Conservation (phyloP, 2,888 invertebrate species). For the Hybos culiciformis region DNA sequence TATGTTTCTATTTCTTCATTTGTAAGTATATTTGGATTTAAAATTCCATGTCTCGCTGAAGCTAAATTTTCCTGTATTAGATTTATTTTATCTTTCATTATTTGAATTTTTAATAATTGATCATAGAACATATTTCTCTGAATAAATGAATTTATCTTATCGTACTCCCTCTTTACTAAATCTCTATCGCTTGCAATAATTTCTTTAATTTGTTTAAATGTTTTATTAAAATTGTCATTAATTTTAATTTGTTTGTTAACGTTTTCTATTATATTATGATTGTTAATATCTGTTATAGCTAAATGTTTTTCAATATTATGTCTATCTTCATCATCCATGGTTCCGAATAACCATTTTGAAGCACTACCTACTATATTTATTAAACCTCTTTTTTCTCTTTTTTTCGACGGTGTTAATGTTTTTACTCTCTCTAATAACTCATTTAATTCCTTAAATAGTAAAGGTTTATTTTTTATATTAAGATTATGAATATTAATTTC, state of each 20-base stretch:
- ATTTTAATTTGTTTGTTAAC: constrained; percentile 4
- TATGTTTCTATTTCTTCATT: not conserved
- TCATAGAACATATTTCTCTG: constrained; percentile 1
- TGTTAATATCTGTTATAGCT: not conserved
- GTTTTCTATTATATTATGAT: constrained; percentile 1
- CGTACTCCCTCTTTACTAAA: not conserved
- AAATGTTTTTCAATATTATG: constrained; percentile 3
- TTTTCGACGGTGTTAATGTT: not conserved
- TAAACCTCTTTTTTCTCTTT: constrained; percentile 2
- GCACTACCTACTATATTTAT: constrained; percentile 2
- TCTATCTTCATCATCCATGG: constrained; percentile 5
- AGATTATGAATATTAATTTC: not conserved
- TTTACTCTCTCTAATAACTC: not conserved
- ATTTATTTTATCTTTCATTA: constrained; percentile 3
- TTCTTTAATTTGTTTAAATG: not conserved
- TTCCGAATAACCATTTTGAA: constrained; percentile 3
- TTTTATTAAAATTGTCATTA: constrained; percentile 2
- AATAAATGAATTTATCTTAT: not conserved
- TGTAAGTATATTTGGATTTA: constrained; percentile 1
- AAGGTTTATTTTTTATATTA: not conserved
- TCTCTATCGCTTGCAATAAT: not conserved
- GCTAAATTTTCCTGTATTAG: constrained; percentile 4
- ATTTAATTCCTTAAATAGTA: constrained; percentile 1
- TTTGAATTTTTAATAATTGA: constrained; percentile 3
- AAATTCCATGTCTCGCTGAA: constrained; percentile 4